These are phyloP conservation scores for Agrotis exclamationis DNA, from an alignment of 2,888 invertebrate species.

Conservation along the genomic window DNA sequence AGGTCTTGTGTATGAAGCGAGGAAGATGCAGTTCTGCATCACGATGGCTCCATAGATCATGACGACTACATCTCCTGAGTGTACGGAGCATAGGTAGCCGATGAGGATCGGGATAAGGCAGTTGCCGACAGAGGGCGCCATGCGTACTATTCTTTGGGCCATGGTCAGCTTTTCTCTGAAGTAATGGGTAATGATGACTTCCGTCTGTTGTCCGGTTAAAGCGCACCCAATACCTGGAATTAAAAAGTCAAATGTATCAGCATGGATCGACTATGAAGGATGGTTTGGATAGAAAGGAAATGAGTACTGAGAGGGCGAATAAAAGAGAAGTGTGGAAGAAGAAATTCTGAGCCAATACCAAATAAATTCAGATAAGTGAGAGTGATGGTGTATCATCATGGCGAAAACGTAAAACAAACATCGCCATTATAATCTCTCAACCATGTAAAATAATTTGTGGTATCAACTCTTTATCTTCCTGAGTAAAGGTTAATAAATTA, in stretches of 20 bases:
- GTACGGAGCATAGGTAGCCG: constrained; percentile 86
- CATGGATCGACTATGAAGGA: not conserved
- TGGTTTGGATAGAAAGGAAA: not conserved
- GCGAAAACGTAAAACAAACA: not conserved
- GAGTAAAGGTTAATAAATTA: constrained; percentile 6
- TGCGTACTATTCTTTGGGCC: constrained; percentile 88
- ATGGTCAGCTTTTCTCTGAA: constrained; percentile 90
- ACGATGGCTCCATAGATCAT: constrained; percentile 91
- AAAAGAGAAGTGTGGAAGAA: not conserved
- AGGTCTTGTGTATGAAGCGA: constrained; percentile 90
- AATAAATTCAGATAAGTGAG: not conserved
- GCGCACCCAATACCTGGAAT: constrained; percentile 91
- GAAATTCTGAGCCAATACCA: not conserved
- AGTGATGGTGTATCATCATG: not conserved
- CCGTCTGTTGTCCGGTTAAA: constrained; percentile 90
- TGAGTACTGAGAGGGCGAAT: not conserved
- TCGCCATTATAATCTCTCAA: not conserved
- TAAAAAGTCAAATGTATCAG: not conserved
- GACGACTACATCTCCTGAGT: constrained; percentile 84
- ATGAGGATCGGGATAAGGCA: constrained; percentile 88
- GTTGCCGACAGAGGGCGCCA: constrained; percentile 90
- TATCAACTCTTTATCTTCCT: constrained; percentile 8
- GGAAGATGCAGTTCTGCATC: constrained; percentile 90
- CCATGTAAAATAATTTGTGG: not conserved
- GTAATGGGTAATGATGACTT: constrained; percentile 91